A percentile compares a stretch with the other conserved stretches of the same genome.
phyloP scores from a whole-genome alignment of 2,888 invertebrate genomes.

The Mechanitis messenoides region DNA sequence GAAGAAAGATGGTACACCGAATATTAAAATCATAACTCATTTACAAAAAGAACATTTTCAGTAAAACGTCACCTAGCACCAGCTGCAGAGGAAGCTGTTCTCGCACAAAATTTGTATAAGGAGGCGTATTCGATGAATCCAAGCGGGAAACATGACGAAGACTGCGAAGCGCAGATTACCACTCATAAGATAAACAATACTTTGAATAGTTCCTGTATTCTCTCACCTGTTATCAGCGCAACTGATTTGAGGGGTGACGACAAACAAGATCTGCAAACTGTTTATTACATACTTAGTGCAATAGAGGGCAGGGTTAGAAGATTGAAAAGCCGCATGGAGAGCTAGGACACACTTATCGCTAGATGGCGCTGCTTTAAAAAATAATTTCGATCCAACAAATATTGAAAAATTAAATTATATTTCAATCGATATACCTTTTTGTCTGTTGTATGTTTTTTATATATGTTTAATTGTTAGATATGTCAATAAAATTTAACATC shows the following conservation, averaged over 20 bases:
- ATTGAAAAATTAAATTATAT: constrained; percentile 4
- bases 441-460: no score
- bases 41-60: constrained; percentile 31
- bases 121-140: constrained; percentile 58
- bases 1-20: no score
- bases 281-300: constrained; percentile 53
- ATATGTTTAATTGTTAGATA: no score
- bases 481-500: constrained; percentile 12
- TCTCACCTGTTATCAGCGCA: constrained; percentile 42
- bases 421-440: neutral
- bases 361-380: constrained; percentile 36
- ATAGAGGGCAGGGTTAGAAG: constrained; percentile 62
- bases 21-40: no score
- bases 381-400: constrained; percentile 24
- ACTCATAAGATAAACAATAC: constrained; percentile 10
- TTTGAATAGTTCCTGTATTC: constrained; percentile 22
- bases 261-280: constrained; percentile 47
- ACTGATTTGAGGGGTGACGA: constrained; percentile 50
- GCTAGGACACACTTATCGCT: constrained; percentile 24
- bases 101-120: no score
- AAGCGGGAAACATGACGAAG: constrained; percentile 42
- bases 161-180: constrained; percentile 42
- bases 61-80: constrained; percentile 42
- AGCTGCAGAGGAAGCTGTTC: constrained; percentile 30
- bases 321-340: constrained; percentile 41